Evolutionary conservation across 2,113 vertebrate species (phyloP), one percentile per base, ranked within the genome.

Genomic region (Tachysurus fulvidraco): DNA sequence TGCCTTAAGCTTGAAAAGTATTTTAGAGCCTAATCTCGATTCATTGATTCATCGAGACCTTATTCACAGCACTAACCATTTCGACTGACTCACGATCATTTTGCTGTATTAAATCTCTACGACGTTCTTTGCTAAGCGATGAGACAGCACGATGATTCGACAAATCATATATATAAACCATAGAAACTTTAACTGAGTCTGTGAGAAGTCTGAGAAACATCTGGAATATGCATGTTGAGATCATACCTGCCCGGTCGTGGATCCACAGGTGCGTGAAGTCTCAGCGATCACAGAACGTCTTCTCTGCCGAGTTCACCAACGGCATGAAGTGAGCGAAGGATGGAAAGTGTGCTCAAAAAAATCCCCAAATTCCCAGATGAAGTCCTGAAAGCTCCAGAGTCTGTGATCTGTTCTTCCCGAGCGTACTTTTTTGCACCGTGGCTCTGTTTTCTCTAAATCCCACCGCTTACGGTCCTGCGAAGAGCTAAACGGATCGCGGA

Each of bases 401-500:
- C 78, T 11, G 55, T 23, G 78, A 41, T 81, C 8, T 12, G 78
- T 41, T 81, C 78, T 60, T 81, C 78, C 78, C 2, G 78, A 21
- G 55, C 23, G 19, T 30, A 59, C 78, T 46, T 55, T 54, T 74
- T 16, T 14, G 28, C 23, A 36, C 36, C 36, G 10, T 2, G 54
- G 54, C 28, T 80, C 77, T 30, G 55, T 55, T 57, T 59, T 23
- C 10, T 59, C 41, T 0, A 13, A 65, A 83, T 55, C 64, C 65
- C 65, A 3, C 82, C 5, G 52, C 0, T 77, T 50, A 28, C 44
- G 6, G 78, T 88, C 80, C 74, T 85, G 78, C 67, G 57, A n/a
- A 65, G 44, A 64, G 85, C 91, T 87, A 83, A 83, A 44, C 78
- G 13, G 73, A 90, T 86, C 89, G 88, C 83, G 79, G 89, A 89